Conservation (phyloP, 2,113 vertebrate species). For the Arvicanthis niloticus region DNA sequence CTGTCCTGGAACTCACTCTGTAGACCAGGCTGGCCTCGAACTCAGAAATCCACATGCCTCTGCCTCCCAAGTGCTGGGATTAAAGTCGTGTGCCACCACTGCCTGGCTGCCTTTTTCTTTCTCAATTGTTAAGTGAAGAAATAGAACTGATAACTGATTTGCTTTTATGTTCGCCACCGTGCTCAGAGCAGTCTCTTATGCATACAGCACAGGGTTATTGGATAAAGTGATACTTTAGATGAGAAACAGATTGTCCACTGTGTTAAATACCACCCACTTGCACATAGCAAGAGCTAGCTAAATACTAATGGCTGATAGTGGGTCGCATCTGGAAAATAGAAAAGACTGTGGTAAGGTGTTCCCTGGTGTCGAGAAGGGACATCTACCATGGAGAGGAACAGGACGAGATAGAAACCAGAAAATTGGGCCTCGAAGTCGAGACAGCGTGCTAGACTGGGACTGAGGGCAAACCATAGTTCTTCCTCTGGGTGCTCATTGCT, state of each 20-base stretch:
- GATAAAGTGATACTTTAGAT: slow-evolving; percentile 15
- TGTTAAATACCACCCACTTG: neutral
- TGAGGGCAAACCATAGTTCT: neutral
- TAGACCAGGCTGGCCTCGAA: no score
- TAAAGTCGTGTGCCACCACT: no score
- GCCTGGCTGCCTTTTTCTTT: no score
- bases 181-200: neutral
- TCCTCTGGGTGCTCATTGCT: neutral
- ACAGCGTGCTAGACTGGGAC: neutral
- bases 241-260: neutral
- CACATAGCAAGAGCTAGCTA: neutral
- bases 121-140: neutral
- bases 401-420: neutral
- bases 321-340: neutral
- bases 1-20: no score
- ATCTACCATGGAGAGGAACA: neutral
- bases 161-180: neutral
- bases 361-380: neutral
- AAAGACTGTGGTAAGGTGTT: neutral
- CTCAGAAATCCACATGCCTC: no score
- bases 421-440: neutral
- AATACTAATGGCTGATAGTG: neutral
- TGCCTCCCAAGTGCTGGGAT: no score
- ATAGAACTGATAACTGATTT: neutral
- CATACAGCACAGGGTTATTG: neutral